Percentiles rank a stretch among this genome's conserved stretches.
Conservation (phyloP, 2,888 invertebrate species). For the Ditula angustiorana region DNA sequence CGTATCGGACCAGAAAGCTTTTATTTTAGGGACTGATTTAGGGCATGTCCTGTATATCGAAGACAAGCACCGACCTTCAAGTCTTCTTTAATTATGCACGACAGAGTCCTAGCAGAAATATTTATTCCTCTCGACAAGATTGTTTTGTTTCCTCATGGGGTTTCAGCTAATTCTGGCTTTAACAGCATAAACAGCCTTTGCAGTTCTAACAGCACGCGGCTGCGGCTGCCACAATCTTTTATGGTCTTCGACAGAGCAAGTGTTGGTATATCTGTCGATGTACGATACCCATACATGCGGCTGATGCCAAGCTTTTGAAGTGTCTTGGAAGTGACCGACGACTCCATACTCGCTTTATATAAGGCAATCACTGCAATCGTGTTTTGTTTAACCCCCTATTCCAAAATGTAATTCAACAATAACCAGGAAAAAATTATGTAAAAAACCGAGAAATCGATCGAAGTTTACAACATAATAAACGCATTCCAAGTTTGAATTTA, state of each 20-base stretch:
- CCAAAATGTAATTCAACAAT: slow-evolving; percentile 9
- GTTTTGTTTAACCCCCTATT: slow-evolving; percentile 17
- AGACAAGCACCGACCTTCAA: slow-evolving; percentile 37
- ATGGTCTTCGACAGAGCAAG: slow-evolving; percentile 25
- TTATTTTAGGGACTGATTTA: slow-evolving; percentile 32
- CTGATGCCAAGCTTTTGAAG: too few relatives aligned
- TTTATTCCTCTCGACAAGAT: slow-evolving; percentile 33
- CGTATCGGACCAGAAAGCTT: slow-evolving; percentile 2
- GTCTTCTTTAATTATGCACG: slow-evolving; percentile 40
- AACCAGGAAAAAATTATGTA: not conserved
- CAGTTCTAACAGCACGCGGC: slow-evolving; percentile 15
- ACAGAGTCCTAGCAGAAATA: slow-evolving; percentile 37
- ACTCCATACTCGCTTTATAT: slow-evolving; percentile 27
- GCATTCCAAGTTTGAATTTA: too few relatives aligned
- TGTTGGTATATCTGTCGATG: too few relatives aligned
- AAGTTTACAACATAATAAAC: not conserved
- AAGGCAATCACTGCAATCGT: slow-evolving; percentile 31
- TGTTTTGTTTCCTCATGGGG: too few relatives aligned
- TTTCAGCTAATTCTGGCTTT: slow-evolving; percentile 26
- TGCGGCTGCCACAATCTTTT: slow-evolving; percentile 9
- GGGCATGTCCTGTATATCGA: slow-evolving; percentile 38
- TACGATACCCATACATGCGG: too few relatives aligned
- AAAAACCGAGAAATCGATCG: not conserved
- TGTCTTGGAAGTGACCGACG: too few relatives aligned
- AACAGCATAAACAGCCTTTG: slow-evolving; percentile 27